phyloP scores from a whole-genome alignment of 2,797 vertebrate species.

The Epinephelus coioides region DNA sequence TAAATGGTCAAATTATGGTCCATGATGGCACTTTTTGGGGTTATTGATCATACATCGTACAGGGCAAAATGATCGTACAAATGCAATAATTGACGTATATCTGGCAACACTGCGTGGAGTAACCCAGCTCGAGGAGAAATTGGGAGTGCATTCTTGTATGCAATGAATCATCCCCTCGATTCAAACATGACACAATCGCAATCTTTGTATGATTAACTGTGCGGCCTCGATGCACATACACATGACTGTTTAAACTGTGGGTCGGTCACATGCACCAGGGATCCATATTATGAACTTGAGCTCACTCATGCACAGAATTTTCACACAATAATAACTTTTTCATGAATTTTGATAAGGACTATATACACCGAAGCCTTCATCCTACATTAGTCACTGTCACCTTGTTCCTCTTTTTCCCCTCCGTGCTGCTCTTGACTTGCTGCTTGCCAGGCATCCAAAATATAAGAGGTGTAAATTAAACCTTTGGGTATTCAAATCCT shows the following conservation, averaged over 20 bases:
- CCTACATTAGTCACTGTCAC: constrained; percentile 53
- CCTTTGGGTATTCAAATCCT: constrained; percentile 46
- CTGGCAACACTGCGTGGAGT: too few species aligned
- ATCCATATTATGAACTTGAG: constrained; percentile 7
- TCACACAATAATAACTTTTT: constrained; percentile 17
- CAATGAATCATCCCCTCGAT: too few species aligned
- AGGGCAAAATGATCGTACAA: too few species aligned
- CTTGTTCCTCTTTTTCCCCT: constrained; percentile 30
- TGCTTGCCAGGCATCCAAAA: constrained; percentile 40
- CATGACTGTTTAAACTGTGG: not conserved
- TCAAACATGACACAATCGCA: too few species aligned
- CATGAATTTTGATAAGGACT: constrained; percentile 44
- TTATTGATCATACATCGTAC: too few species aligned
- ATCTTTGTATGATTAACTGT: constrained; percentile 11
- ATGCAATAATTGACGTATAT: too few species aligned
- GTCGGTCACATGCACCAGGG: not conserved
- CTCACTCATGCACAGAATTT: constrained; percentile 15
- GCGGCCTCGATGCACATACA: not conserved
- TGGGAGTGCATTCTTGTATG: too few species aligned
- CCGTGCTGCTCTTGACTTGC: constrained; percentile 38
- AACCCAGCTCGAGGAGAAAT: too few species aligned
- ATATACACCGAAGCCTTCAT: constrained; percentile 49
- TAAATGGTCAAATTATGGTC: too few species aligned
- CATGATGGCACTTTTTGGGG: too few species aligned
- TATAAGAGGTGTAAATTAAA: constrained; percentile 56